These are phyloP conservation scores for Thalassarche chlororhynchos DNA, from an alignment of 2,113 vertebrate genomes.

Conservation along the genomic window DNA sequence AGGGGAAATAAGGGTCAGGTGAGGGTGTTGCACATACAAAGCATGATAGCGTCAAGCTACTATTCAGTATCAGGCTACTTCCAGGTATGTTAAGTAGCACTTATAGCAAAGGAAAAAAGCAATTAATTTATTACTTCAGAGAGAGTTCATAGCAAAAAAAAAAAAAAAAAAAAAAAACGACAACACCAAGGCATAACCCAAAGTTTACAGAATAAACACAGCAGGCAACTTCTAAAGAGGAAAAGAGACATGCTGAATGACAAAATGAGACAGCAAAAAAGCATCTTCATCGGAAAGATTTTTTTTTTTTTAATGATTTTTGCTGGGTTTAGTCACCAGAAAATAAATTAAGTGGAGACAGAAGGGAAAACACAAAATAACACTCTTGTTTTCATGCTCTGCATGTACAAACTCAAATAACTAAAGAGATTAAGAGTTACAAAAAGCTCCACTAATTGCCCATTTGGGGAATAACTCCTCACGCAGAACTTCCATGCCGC, in stretches of 20 bases:
- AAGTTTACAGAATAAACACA: background rate
- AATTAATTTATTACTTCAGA: background rate
- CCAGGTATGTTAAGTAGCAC: background rate
- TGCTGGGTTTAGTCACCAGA: background rate
- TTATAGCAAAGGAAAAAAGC: background rate
- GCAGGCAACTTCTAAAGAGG: background rate
- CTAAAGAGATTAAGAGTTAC: background rate
- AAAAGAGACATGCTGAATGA: background rate
- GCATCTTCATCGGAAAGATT: background rate
- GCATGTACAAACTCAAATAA: background rate
- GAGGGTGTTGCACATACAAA: background rate
- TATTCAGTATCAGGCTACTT: background rate
- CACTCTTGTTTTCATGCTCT: background rate
- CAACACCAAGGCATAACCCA: background rate
- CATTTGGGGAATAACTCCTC: background rate
- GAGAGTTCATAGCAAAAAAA: background rate
- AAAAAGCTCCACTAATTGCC: background rate
- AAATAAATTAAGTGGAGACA: background rate
- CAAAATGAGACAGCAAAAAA: background rate
- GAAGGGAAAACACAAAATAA: background rate
- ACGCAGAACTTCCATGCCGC: background rate
- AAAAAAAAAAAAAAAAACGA: background rate
- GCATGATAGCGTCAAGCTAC: background rate
- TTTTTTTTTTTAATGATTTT: background rate
- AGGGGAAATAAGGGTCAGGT: background rate